These are phyloP conservation scores for Cricetomys ansorgei DNA, from an alignment of 2,113 vertebrate genomes.

Conservation along the genomic window DNA sequence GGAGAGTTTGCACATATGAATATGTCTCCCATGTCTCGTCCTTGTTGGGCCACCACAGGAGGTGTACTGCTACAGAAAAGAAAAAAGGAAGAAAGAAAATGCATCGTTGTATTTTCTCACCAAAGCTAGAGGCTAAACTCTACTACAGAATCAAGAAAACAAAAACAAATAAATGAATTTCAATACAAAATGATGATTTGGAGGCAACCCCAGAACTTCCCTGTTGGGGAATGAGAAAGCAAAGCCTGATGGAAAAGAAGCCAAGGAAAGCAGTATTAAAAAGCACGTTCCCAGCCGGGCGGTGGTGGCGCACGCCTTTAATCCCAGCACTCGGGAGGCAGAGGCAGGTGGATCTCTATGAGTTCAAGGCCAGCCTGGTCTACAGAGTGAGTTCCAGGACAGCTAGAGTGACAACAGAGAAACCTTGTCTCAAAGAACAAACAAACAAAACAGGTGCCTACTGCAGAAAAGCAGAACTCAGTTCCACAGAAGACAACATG, in stretches of 20 bases:
- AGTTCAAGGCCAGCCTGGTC: not conserved
- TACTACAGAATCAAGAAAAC: not conserved
- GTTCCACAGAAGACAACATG: not conserved
- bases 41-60: too few species aligned
- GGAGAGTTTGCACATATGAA: too few species aligned
- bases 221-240: not conserved
- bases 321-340: not conserved
- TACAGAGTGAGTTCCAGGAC: not conserved
- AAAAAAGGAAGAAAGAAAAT: too few species aligned
- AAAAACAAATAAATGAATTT: not conserved
- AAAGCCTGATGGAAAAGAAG: not conserved
- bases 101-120: not conserved
- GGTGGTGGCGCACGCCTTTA: not conserved
- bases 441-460: not conserved
- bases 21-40: too few species aligned
- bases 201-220: not conserved
- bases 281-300: not conserved
- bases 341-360: not conserved
- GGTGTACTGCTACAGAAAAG: too few species aligned
- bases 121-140: not conserved
- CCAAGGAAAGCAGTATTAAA: not conserved
- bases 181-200: not conserved
- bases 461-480: not conserved
- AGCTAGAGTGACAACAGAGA: not conserved
- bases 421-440: not conserved